Evolutionary conservation across 1,140 invertebrate species (phyloP), one percentile per base, ranked within the genome.

Genomic region (Zaprionus capensis): DNA sequence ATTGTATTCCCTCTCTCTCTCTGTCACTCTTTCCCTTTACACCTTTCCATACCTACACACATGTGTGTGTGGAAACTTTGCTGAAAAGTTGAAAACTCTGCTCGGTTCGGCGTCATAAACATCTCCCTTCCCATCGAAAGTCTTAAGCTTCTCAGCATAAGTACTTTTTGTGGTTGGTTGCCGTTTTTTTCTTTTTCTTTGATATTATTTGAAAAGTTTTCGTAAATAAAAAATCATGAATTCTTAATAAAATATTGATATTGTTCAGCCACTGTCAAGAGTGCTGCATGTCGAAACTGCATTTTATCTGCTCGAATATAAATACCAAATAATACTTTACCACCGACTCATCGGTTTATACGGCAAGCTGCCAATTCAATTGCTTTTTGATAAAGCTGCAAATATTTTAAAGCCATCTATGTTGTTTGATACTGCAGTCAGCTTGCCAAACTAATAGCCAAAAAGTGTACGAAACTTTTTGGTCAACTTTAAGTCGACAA

Each of bases 121-220:
- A 86, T 77, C 51, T 64, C 62, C 22, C 53, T 9, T 62, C 55
- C 66, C 46, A 53, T 38, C 36, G 53, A 56, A 72, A 71, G 66
- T 51, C 51, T 51, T 63, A 70, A 62, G 62, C 67, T 56, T 31
- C 53, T 62, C 69, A 46, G 34, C 17, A 57, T 46, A 75, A 70
- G 66, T 70, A 56, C 58, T 34, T 57, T 22, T 44, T 75, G 72
- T 63, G 59, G 49, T 49, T 64, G 53, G n/a, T 24, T 20, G 22
- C n/a, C 7, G 53, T 34, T 20, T 58, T 36, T 14, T 56, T 56
- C 41, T 72, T 84, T 81, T 83, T 83, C 73, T 78, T 71, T 82
- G 79, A 86, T 81, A 91, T 82, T 91, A 87, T 91, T 87, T 58
- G 81, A 85, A 91, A 91, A 91, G 70, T 91, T 88, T 75, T 56